Percentiles rank a stretch among this genome's conserved stretches.
These are phyloP conservation scores for Cryptophagus acutangulus DNA, from an alignment of 2,888 invertebrate genomes.

Conservation along the genomic window DNA sequence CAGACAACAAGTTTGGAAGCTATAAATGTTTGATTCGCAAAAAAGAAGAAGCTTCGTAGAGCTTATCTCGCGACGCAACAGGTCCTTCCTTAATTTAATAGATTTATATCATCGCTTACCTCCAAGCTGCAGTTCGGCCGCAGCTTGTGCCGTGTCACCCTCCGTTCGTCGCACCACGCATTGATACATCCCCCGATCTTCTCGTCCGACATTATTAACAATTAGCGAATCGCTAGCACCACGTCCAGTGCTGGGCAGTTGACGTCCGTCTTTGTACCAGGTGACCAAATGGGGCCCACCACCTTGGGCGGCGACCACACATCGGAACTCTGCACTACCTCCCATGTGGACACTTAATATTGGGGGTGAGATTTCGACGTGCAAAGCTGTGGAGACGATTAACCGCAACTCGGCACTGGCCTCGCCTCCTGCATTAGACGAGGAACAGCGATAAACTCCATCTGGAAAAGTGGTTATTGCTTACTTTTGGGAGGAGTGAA, in stretches of 20 bases:
- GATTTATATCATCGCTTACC: no score
- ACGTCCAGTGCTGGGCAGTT: constrained; percentile 61
- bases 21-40: no score
- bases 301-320: constrained; percentile 55
- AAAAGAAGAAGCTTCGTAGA: no score
- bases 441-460: constrained; percentile 64
- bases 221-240: constrained; percentile 60
- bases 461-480: no score
- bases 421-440: constrained; percentile 66
- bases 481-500: no score
- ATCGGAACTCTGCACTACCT: constrained; percentile 65
- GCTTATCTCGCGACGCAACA: no score
- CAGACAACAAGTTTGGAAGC: no score
- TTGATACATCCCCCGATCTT: constrained; percentile 74
- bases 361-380: constrained; percentile 62
- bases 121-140: constrained; percentile 68
- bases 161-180: constrained; percentile 67
- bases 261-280: constrained; percentile 63
- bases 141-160: constrained; percentile 70
- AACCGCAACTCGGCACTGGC: constrained; percentile 64
- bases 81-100: no score
- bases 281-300: constrained; percentile 49
- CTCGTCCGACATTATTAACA: constrained; percentile 63
- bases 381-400: constrained; percentile 61
- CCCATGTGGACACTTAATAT: constrained; percentile 69